A percentile compares a stretch with the other conserved stretches of the same genome.
Evolutionary conservation across 2,113 vertebrate genomes (phyloP).

Genomic region (Oxyruncus cristatus): DNA sequence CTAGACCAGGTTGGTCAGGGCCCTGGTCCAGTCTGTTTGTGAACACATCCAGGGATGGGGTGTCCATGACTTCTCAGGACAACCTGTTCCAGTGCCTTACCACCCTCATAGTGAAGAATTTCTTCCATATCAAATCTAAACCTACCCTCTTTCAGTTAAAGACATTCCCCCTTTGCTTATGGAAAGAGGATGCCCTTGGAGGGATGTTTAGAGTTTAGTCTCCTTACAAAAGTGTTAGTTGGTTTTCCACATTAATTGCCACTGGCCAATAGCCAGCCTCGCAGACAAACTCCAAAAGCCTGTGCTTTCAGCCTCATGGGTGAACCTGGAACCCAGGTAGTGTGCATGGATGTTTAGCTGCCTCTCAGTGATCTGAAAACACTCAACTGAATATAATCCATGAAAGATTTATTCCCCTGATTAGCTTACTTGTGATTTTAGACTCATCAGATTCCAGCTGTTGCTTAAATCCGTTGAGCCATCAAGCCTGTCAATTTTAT

Average conservation of each 20-base stretch:
- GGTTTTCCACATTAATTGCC: not conserved
- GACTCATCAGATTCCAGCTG: slow-evolving; percentile 28
- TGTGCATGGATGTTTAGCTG: not conserved
- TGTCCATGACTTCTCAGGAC: not conserved
- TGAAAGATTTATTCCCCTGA: slow-evolving; percentile 44
- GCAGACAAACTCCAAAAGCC: not conserved
- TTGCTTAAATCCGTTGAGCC: slow-evolving; percentile 28
- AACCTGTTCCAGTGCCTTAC: not conserved
- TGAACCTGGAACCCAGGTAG: not conserved
- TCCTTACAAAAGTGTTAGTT: not conserved
- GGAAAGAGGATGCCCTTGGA: not conserved
- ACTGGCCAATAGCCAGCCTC: not conserved
- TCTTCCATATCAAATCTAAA: not conserved
- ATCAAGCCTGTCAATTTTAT: slow-evolving; percentile 18
- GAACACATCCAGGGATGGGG: not conserved
- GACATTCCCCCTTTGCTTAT: fast-evolving
- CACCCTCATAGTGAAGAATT: not conserved
- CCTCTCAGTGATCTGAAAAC: not conserved
- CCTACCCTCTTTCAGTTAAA: not conserved
- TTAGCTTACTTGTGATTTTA: slow-evolving; percentile 54
- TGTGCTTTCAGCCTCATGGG: not conserved
- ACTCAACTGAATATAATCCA: slow-evolving; percentile 34
- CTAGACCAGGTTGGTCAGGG: not conserved
- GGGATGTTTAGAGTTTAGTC: not conserved
- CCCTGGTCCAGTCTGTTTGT: not conserved